These are phyloP conservation scores for Hermatobates lingyangjiaoensis DNA, from an alignment of 1,140 invertebrate species.

Conservation along the genomic window DNA sequence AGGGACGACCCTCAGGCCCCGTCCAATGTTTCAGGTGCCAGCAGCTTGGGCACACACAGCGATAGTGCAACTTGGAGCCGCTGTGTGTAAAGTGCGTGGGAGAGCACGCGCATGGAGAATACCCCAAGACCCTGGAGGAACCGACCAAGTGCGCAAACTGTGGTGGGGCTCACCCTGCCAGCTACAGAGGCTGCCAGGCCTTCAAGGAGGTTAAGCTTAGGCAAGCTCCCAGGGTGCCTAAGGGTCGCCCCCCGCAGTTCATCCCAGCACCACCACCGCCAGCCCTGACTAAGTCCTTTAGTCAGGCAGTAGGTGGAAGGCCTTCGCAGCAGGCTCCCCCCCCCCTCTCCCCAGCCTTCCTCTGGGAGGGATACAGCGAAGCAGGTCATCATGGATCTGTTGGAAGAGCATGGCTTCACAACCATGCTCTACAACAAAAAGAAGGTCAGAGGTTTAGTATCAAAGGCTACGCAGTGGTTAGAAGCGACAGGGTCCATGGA, in stretches of 20 bases:
- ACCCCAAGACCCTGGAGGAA: not conserved
- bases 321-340: not conserved
- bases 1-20: no score
- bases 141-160: constrained; percentile 13
- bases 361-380: not conserved
- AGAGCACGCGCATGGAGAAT: constrained; percentile 8
- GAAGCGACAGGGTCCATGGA: no score
- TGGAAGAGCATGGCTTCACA: no score
- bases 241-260: not conserved
- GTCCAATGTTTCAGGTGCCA: not conserved
- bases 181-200: constrained; percentile 10
- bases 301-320: no score
- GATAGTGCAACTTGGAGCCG: not conserved
- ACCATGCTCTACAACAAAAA: no score
- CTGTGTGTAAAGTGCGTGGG: constrained; percentile 16
- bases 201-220: no score
- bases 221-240: not conserved
- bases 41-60: not conserved
- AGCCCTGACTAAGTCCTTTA: no score
- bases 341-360: not conserved
- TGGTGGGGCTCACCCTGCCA: constrained; percentile 10
- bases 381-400: no score
- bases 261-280: not conserved
- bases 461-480: no score
- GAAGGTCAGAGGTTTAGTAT: no score